phyloP scores from a whole-genome alignment of 2,797 vertebrate species.

The Phoebastria nigripes region DNA sequence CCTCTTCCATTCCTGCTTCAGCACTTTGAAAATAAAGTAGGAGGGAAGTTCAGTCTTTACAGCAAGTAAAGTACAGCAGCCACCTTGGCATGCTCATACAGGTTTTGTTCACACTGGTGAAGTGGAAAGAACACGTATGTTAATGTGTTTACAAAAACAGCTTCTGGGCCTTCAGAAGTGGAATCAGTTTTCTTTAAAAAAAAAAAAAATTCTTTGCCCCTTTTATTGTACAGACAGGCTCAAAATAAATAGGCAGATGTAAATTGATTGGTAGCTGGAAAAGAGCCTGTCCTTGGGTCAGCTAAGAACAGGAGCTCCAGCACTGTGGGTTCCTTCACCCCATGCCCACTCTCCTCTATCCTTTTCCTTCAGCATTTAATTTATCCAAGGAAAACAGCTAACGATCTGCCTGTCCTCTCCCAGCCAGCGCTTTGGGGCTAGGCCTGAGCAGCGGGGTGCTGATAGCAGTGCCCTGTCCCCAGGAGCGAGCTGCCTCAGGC shows the following conservation, averaged over 20 bases:
- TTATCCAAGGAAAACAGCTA: not conserved
- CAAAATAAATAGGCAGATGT: not conserved
- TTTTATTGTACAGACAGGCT: not conserved
- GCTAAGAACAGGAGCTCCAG: not conserved
- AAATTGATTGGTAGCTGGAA: not conserved
- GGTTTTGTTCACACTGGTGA: not conserved
- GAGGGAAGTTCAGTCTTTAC: not conserved
- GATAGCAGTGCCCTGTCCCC: slow-evolving; percentile 87
- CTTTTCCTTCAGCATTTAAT: not conserved
- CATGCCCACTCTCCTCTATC: not conserved
- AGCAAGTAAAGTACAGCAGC: not conserved
- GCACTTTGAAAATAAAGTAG: not conserved
- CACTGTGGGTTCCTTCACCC: not conserved
- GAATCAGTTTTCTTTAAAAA: not conserved
- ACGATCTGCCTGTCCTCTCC: not conserved
- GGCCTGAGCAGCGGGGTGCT: slow-evolving; percentile 83
- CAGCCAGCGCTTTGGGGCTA: slow-evolving; percentile 77
- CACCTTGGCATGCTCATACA: not conserved
- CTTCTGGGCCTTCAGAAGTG: not conserved
- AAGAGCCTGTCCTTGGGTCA: not conserved
- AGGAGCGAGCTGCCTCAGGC: slow-evolving; percentile 76
- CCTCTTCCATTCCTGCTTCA: not conserved
- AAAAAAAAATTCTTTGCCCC: not conserved
- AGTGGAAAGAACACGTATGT: not conserved
- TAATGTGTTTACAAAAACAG: not conserved